Base-by-base conservation (phyloP, 2,888 invertebrate genomes). In the Notodromas monacha region DNA sequence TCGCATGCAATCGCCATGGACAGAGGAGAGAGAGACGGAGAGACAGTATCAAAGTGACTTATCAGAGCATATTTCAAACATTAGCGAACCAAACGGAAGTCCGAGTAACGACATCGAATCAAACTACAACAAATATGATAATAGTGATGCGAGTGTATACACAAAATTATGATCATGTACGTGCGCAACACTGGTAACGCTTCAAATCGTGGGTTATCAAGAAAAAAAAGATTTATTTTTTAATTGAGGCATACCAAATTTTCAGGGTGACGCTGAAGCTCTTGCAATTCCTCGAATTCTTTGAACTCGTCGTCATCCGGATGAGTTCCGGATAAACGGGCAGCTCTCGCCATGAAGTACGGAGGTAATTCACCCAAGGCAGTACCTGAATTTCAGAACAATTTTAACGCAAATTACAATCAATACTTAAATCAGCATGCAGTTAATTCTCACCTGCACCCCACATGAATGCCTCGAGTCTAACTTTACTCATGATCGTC, bases 271-370 rank as follows among this genome's bases (percentile, higher is more conserved):
- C 39, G 37, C 28, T 41, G 21, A 28, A 68, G 47, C 31, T 65
- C 63, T 43, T 68, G 64, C 40, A 69, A 63, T 43, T 70, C 68
- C 38, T 61, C 62, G 37, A 72, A 51, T 39, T 70, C 68, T 40
- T 69, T 67, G 41, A 63, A 62, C 37, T 52, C 35, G 5, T 35
- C 33, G 15, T 13, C 16, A 31, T 56, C 56, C 2, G 52, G 43
- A 30, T 52, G 50, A 31, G 49, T 42, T 2, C 56, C 57, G 2
- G 54, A 53, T 16, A 56, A 41, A 14, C 56, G 41, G 3, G 54
- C 73, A 3, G 92, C 86, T 35, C 79, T 57, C n/a, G 96, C 96
- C 86, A 99, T 89, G 52, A 99, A 99, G 57, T 96, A 99, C 0
- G 96, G 96, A 3, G 96, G 96, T 38, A 99, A 52, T 49, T 99